Conservation (phyloP, 1,140 invertebrate species). For the Bombus haemorrhoidalis region DNA sequence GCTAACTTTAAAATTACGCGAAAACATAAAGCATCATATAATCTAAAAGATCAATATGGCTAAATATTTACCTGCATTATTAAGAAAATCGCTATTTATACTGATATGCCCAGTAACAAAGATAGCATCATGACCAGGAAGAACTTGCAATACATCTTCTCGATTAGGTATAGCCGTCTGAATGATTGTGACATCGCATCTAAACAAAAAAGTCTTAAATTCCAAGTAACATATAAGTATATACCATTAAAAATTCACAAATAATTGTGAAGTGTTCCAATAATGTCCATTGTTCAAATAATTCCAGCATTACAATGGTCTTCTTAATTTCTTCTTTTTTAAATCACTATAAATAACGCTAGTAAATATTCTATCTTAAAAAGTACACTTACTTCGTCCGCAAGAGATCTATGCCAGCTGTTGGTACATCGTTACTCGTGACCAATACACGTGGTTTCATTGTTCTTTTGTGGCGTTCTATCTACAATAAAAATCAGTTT, state of each 20-base stretch:
- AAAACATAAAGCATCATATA: background rate
- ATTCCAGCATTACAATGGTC: background rate
- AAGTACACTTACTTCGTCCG: conserved; percentile 61
- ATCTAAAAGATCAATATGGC: background rate
- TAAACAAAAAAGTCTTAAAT: conserved; percentile 43
- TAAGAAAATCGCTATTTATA: conserved; percentile 74
- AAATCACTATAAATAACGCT: background rate
- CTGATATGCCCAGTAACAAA: conserved; percentile 62
- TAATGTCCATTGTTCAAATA: background rate
- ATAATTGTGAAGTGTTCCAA: background rate
- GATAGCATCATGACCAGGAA: conserved; percentile 76
- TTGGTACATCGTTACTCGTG: conserved; percentile 78
- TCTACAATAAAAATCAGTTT: background rate
- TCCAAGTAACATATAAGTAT: background rate
- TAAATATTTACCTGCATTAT: conserved; percentile 71
- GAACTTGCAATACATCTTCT: conserved; percentile 67
- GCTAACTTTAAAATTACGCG: background rate
- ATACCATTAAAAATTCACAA: background rate
- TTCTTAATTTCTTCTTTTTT: background rate
- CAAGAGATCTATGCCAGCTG: conserved; percentile 78
- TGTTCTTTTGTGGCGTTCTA: background rate
- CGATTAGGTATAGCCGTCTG: conserved; percentile 32
- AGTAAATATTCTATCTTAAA: background rate
- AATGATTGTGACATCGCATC: conserved; percentile 75
- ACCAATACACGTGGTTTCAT: conserved; percentile 79